Conservation (phyloP, 2,113 vertebrate genomes). For the Fulica atra region DNA sequence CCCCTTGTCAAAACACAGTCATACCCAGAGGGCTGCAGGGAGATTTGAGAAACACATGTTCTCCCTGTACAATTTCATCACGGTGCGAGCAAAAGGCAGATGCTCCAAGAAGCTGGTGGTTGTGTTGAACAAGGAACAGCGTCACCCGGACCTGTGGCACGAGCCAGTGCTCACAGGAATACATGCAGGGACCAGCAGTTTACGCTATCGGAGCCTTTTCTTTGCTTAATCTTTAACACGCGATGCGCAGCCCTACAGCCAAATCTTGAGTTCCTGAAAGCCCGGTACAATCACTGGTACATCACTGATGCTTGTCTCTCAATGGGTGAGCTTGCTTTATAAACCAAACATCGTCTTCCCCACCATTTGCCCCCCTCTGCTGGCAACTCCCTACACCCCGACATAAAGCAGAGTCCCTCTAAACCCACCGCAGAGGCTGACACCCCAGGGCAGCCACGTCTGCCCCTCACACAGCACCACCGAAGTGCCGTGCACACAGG, state of each 20-base stretch:
- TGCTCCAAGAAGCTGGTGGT: background rate
- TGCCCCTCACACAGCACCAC: background rate
- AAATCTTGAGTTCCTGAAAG: background rate
- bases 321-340: background rate
- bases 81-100: background rate
- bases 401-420: background rate
- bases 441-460: background rate
- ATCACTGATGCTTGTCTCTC: background rate
- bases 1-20: background rate
- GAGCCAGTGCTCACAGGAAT: background rate
- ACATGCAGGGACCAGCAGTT: background rate
- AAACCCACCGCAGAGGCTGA: background rate
- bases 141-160: background rate
- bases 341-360: background rate
- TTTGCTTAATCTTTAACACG: background rate
- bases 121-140: background rate
- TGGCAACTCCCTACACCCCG: background rate
- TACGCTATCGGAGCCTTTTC: background rate
- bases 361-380: background rate
- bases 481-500: background rate
- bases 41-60: slow-evolving; percentile 8
- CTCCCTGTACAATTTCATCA: background rate
- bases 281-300: background rate
- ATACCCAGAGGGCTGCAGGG: slow-evolving; percentile 23
- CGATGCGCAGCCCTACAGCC: background rate